Percentiles rank a stretch among this genome's conserved stretches.
These are phyloP conservation scores for Actenoides lindsayi DNA, from an alignment of 2,113 vertebrate species.

Conservation along the genomic window DNA sequence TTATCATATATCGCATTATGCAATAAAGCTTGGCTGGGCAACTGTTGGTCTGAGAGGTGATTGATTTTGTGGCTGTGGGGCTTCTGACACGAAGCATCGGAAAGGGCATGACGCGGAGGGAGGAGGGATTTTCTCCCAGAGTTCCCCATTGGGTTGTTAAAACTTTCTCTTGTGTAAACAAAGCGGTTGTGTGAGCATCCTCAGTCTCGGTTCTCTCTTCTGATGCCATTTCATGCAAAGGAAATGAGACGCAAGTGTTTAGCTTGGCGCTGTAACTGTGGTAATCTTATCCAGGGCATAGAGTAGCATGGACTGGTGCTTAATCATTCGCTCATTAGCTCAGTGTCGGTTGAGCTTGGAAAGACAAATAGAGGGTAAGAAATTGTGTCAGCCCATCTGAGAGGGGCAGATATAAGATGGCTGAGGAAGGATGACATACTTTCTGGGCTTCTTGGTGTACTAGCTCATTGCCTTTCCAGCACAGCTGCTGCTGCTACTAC, in stretches of 20 bases:
- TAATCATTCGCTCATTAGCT: slow-evolving; percentile 54
- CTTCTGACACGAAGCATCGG: accelerated
- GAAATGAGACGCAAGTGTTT: slow-evolving; percentile 51
- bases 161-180: neutral
- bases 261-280: slow-evolving; percentile 22
- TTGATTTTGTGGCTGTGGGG: neutral
- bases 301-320: slow-evolving; percentile 51
- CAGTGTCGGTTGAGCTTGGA: slow-evolving; percentile 32
- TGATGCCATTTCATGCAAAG: slow-evolving; percentile 14
- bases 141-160: neutral
- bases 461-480: neutral
- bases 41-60: neutral
- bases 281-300: slow-evolving; percentile 69
- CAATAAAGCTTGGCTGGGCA: neutral
- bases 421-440: neutral
- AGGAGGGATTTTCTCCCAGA: neutral
- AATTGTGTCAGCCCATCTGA: slow-evolving; percentile 38
- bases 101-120: accelerated
- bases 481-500: slow-evolving; percentile 11
- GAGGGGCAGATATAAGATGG: neutral
- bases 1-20: neutral
- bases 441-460: neutral
- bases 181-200: neutral
- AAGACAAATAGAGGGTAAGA: slow-evolving; percentile 65
- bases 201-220: neutral